phyloP scores from a whole-genome alignment of 2,797 vertebrate genomes.

The Lagodon rhomboides region DNA sequence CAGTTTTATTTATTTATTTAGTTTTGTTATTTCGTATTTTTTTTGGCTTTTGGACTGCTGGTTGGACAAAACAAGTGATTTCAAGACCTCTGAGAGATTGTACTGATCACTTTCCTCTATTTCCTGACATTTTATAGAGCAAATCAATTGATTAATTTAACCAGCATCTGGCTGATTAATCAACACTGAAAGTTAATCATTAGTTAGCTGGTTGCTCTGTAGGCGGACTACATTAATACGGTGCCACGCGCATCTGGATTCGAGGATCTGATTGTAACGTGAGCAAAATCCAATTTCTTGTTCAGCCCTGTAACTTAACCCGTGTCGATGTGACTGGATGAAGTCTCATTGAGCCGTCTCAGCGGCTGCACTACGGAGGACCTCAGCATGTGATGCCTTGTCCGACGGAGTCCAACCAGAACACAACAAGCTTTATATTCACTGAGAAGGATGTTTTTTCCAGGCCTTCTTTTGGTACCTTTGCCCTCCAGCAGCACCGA shows the following conservation, averaged over 20 bases:
- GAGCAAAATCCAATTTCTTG: slow-evolving; percentile 19
- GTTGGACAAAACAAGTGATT: background rate
- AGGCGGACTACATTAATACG: background rate
- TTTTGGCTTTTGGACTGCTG: background rate
- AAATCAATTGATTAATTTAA: background rate
- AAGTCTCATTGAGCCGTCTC: slow-evolving; percentile 21
- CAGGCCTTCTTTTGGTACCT: slow-evolving; percentile 50
- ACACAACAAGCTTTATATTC: slow-evolving; percentile 51
- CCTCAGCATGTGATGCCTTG: slow-evolving; percentile 26
- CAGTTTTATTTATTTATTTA: background rate
- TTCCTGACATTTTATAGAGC: background rate
- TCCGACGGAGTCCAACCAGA: slow-evolving; percentile 18
- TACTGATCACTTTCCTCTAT: background rate
- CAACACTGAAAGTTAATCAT: background rate
- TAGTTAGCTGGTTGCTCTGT: background rate
- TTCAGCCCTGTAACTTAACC: slow-evolving; percentile 22
- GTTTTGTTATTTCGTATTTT: background rate
- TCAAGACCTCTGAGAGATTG: too few species aligned
- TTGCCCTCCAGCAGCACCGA: slow-evolving; percentile 48
- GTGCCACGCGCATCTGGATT: background rate
- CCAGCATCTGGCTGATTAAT: background rate
- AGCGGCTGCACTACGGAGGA: slow-evolving; percentile 2
- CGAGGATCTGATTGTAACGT: background rate
- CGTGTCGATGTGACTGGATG: slow-evolving; percentile 9
- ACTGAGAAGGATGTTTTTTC: background rate